These are phyloP conservation scores for Tribolium madens DNA, from an alignment of 1,140 invertebrate genomes.

Conservation along the genomic window DNA sequence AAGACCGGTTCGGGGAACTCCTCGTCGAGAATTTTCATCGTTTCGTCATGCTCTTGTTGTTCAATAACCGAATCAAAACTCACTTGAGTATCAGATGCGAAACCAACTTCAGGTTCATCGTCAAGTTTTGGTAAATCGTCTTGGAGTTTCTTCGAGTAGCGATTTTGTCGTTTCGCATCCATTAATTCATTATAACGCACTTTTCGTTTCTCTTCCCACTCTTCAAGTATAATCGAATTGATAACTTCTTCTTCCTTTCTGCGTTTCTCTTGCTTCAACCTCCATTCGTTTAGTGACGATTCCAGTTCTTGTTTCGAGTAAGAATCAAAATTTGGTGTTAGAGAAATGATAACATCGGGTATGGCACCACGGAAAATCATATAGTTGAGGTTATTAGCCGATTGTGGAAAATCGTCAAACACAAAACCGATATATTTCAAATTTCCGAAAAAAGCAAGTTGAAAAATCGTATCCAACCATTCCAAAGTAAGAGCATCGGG, in stretches of 20 bases:
- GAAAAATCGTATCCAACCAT: conserved; percentile 64
- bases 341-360: conserved; percentile 70
- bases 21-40: conserved; percentile 54
- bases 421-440: conserved; percentile 67
- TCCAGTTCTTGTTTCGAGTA: conserved; percentile 62
- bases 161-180: conserved; percentile 50
- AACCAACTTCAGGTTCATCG: conserved; percentile 10
- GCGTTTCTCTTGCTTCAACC: conserved; percentile 54
- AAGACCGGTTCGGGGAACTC: conserved; percentile 66
- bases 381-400: conserved; percentile 66
- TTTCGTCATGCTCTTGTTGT: conserved; percentile 58
- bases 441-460: conserved; percentile 66
- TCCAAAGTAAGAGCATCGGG: conserved; percentile 28
- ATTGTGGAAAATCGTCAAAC: conserved; percentile 71
- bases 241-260: conserved; percentile 62
- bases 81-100: conserved; percentile 51
- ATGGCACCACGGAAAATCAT: conserved; percentile 67
- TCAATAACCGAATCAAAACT: conserved; percentile 60
- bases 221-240: conserved; percentile 48
- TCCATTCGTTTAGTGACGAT: conserved; percentile 62
- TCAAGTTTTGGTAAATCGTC: conserved; percentile 18
- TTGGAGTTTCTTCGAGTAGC: conserved; percentile 53
- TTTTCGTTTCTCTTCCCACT: conserved; percentile 54
- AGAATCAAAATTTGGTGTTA: conserved; percentile 61
- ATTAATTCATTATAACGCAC: conserved; percentile 57